Conservation (phyloP, 2,797 vertebrate species). For the Florisuga fusca region DNA sequence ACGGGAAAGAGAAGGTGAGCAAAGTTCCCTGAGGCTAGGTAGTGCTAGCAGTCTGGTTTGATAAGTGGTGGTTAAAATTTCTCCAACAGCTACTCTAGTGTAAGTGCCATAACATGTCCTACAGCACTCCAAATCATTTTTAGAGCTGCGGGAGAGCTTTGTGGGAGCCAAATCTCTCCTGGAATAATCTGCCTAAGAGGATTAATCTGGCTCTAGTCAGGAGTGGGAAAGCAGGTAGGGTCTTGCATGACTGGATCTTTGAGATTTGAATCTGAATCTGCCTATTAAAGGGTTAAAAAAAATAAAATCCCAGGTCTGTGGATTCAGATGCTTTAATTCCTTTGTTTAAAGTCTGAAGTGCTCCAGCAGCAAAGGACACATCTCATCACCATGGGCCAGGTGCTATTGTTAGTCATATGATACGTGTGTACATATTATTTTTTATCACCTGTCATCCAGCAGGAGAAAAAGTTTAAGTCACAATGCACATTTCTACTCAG, state of each 20-base stretch:
- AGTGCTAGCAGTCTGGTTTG: background rate
- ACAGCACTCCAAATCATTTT: background rate
- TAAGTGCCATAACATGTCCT: background rate
- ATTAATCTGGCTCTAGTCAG: conserved; percentile 43
- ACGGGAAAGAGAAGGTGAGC: background rate
- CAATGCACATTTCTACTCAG: conserved; percentile 47
- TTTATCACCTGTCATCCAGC: conserved; percentile 65
- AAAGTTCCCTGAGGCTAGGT: background rate
- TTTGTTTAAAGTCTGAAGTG: conserved; percentile 58
- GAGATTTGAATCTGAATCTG: background rate
- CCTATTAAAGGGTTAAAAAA: conserved; percentile 55
- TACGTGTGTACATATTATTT: conserved; percentile 49
- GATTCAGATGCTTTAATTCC: conserved; percentile 50
- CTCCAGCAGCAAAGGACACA: background rate
- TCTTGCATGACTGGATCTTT: conserved; percentile 16
- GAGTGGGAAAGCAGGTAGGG: conserved; percentile 38
- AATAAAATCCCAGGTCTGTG: background rate
- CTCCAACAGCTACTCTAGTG: background rate
- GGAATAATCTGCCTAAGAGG: conserved; percentile 44
- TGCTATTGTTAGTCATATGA: conserved; percentile 57
- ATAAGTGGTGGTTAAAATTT: background rate
- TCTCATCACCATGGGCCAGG: conserved; percentile 39
- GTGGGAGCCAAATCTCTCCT: conserved; percentile 24
- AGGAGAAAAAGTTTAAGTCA: conserved; percentile 43
- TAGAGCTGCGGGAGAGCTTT: conserved; percentile 6